These are phyloP conservation scores for Tamandua tetradactyla DNA, from an alignment of 2,797 vertebrate genomes.

Conservation along the genomic window DNA sequence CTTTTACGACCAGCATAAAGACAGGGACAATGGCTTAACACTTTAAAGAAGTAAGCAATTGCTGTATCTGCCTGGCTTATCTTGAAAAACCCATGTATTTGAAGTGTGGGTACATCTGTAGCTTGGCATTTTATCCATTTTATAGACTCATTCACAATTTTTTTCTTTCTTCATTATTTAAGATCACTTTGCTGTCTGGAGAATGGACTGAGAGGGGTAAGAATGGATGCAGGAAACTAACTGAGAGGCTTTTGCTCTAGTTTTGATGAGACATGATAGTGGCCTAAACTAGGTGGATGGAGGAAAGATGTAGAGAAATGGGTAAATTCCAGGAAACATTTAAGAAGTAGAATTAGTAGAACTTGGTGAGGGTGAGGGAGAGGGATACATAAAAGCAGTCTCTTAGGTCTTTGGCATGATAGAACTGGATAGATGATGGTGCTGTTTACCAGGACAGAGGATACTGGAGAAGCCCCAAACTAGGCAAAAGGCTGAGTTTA, in stretches of 20 bases:
- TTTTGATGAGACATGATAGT: not conserved
- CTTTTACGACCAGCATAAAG: no score
- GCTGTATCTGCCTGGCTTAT: no score
- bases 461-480: not conserved
- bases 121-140: not conserved
- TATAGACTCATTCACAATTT: not conserved
- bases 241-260: not conserved
- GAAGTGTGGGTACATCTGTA: no score
- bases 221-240: not conserved
- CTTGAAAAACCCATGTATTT: no score
- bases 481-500: not conserved
- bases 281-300: not conserved
- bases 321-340: not conserved
- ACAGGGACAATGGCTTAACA: no score
- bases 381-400: not conserved
- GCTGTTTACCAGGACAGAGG: not conserved
- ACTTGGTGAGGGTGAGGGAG: not conserved
- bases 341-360: not conserved
- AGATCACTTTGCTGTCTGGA: not conserved
- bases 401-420: not conserved
- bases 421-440: not conserved
- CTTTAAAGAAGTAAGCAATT: no score
- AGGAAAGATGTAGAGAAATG: not conserved
- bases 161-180: not conserved
- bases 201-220: not conserved